Conservation (phyloP, 2,888 invertebrate genomes). For the Apotomis betuletana region DNA sequence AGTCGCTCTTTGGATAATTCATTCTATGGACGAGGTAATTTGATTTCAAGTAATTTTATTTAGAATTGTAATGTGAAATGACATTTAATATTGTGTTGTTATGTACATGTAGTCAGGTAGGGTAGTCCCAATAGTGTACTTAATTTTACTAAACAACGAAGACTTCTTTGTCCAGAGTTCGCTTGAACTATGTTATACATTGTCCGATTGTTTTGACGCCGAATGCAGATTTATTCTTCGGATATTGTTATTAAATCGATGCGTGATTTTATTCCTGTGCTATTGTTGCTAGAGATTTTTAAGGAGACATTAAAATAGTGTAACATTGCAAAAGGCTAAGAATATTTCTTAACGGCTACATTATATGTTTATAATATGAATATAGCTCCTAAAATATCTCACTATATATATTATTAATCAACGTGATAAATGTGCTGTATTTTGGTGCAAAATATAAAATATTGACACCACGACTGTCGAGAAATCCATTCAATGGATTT, state of each 20-base stretch:
- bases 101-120: slow-evolving; percentile 19
- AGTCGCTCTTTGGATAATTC: not conserved
- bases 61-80: slow-evolving; percentile 33
- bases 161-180: slow-evolving; percentile 8
- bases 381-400: slow-evolving; percentile 8
- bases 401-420: not conserved
- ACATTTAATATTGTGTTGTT: slow-evolving; percentile 27
- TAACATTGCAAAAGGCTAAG: slow-evolving; percentile 9
- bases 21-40: slow-evolving; percentile 16
- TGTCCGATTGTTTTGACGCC: not conserved
- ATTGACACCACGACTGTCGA: slow-evolving; percentile 23
- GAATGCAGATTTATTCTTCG: not conserved
- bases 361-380: not conserved
- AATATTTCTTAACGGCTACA: slow-evolving; percentile 7
- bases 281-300: slow-evolving; percentile 1
- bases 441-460: slow-evolving; percentile 33
- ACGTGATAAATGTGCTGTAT: slow-evolving; percentile 24
- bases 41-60: slow-evolving; percentile 27
- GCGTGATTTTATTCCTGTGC: not conserved
- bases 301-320: slow-evolving; percentile 9
- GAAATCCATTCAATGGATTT: slow-evolving; percentile 32
- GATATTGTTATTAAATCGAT: not conserved
- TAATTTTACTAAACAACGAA: slow-evolving; percentile 34
- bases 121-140: slow-evolving; percentile 25
- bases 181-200: not conserved